A percentile compares a stretch with the other conserved stretches of the same genome.
Evolutionary conservation across 2,797 vertebrate species (phyloP).

Genomic region (Ceryle rudis): DNA sequence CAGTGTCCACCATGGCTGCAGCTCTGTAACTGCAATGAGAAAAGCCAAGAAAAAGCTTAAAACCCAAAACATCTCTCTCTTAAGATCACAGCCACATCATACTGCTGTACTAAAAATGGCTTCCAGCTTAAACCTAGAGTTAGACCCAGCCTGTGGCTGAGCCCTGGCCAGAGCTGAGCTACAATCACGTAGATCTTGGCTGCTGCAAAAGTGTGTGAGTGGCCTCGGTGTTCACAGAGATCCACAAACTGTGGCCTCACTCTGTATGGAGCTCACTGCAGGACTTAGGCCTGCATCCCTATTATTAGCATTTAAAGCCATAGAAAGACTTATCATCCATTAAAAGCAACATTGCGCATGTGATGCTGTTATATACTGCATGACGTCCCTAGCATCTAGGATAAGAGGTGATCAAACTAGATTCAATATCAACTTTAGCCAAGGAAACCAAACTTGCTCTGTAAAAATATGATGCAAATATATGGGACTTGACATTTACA

Average conservation of each 20-base stretch:
- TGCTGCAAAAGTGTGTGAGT: neutral
- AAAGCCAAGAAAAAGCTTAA: neutral
- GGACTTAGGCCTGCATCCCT: neutral
- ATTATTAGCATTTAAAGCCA: neutral
- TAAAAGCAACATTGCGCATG: neutral
- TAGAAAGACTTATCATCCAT: neutral
- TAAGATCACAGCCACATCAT: neutral
- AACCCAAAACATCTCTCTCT: accelerated
- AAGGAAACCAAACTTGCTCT: neutral
- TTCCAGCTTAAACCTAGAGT: neutral
- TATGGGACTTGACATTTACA: neutral
- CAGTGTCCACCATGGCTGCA: accelerated
- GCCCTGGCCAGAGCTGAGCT: neutral
- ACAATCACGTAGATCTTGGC: accelerated
- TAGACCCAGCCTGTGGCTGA: neutral
- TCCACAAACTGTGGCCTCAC: neutral
- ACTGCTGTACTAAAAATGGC: neutral
- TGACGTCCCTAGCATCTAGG: neutral
- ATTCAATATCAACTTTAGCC: neutral
- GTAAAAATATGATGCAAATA: neutral
- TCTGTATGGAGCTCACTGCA: accelerated
- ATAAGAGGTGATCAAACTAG: neutral
- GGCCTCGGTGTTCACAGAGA: neutral
- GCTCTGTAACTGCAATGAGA: neutral
- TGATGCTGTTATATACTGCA: neutral